A percentile compares a stretch with the other conserved stretches of the same genome.
Evolutionary conservation across 2,113 vertebrate genomes (phyloP).

Genomic region (Grammomys surdaster): DNA sequence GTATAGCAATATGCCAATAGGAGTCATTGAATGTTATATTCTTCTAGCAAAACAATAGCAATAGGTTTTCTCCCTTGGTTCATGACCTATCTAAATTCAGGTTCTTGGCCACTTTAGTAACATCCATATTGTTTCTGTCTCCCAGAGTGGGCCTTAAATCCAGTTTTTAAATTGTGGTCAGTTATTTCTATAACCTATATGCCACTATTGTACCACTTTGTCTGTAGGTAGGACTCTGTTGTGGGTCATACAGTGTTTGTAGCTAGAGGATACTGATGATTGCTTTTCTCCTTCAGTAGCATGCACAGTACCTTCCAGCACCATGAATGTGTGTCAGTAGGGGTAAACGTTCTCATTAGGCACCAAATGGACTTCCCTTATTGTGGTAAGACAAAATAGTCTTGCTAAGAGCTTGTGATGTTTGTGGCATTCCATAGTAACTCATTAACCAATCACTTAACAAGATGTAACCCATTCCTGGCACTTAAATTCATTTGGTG

Average conservation of each 20-base stretch:
- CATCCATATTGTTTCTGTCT: background rate
- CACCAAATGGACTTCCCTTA: background rate
- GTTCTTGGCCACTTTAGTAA: background rate
- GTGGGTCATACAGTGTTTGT: background rate
- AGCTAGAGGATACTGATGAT: background rate
- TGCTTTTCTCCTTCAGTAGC: background rate
- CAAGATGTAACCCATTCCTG: background rate
- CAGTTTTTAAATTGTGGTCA: background rate
- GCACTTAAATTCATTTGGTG: background rate
- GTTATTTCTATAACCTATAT: background rate
- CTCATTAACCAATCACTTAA: background rate
- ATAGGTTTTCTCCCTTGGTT: background rate
- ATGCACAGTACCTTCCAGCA: background rate
- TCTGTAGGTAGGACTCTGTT: background rate
- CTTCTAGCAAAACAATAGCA: background rate
- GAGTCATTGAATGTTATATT: background rate
- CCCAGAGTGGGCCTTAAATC: too few species aligned
- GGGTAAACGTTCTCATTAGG: background rate
- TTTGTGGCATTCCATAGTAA: background rate
- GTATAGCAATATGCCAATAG: background rate
- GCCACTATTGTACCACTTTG: background rate
- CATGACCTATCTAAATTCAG: background rate
- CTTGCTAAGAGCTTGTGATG: background rate
- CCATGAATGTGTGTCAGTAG: background rate
- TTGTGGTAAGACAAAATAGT: too few species aligned